Conservation (phyloP, 1,140 invertebrate species). For the Notospermus geniculatus region DNA sequence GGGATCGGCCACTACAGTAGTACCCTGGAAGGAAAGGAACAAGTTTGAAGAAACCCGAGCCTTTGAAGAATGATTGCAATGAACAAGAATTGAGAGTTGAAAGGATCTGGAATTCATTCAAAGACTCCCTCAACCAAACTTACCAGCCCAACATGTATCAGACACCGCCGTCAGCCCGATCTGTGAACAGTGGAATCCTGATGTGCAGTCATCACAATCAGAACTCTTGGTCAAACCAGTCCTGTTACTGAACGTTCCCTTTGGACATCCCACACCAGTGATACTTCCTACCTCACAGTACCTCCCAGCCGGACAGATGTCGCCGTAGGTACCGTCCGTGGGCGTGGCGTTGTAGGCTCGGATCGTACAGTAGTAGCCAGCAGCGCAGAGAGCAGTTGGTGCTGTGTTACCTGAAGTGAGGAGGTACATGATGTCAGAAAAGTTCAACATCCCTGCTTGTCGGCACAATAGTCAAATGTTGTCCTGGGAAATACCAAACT, state of each 20-base stretch:
- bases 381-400: slow-evolving; percentile 34
- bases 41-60: neutral
- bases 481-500: too few relatives aligned
- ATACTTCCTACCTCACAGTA: slow-evolving; percentile 44
- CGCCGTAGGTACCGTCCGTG: slow-evolving; percentile 38
- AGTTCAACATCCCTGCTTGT: neutral
- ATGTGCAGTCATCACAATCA: slow-evolving; percentile 40
- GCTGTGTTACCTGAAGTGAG: slow-evolving; percentile 38
- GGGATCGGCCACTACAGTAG: slow-evolving; percentile 39
- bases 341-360: slow-evolving; percentile 41
- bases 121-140: too few relatives aligned
- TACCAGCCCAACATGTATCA: slow-evolving; percentile 42
- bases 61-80: neutral
- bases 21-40: slow-evolving; percentile 31
- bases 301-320: slow-evolving; percentile 45
- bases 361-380: slow-evolving; percentile 42
- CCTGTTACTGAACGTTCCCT: slow-evolving; percentile 47
- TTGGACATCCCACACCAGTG: slow-evolving; percentile 38
- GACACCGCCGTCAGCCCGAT: slow-evolving; percentile 37
- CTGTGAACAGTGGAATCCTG: slow-evolving; percentile 42
- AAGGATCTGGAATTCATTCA: too few relatives aligned
- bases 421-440: neutral
- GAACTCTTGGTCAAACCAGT: slow-evolving; percentile 31
- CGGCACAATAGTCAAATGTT: too few relatives aligned
- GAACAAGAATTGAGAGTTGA: neutral